phyloP scores from a whole-genome alignment of 2,888 invertebrate genomes.

The Morpho deidamia region DNA sequence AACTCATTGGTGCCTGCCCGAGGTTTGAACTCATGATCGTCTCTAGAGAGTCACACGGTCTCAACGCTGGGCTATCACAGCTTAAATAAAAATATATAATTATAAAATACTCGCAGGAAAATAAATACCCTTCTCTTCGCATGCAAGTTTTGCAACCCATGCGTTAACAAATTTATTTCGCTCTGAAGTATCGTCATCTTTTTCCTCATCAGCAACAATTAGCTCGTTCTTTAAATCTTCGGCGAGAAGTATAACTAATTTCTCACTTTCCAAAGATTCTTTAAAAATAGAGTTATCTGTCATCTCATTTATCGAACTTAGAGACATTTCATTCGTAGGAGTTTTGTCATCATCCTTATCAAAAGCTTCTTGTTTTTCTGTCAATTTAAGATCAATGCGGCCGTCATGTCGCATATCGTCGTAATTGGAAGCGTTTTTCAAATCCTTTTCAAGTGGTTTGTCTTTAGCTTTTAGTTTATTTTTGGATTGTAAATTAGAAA shows the following conservation, averaged over 20 bases:
- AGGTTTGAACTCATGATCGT: no score
- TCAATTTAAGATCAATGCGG: slow-evolving; percentile 41
- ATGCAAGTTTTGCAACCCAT: slow-evolving; percentile 65
- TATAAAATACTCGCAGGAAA: background rate
- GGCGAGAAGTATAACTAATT: slow-evolving; percentile 59
- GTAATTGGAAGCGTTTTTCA: slow-evolving; percentile 61
- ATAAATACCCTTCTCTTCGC: slow-evolving; percentile 65
- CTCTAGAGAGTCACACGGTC: no score
- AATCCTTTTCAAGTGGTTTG: slow-evolving; percentile 53
- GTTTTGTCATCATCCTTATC: slow-evolving; percentile 67
- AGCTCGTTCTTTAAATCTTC: slow-evolving; percentile 73
- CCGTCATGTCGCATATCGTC: slow-evolving; percentile 51
- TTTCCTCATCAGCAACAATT: slow-evolving; percentile 71
- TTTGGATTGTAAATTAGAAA: slow-evolving; percentile 47
- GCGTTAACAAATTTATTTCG: slow-evolving; percentile 72
- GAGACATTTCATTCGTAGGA: slow-evolving; percentile 70
- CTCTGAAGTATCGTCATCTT: slow-evolving; percentile 72
- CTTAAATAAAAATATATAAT: background rate
- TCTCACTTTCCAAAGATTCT: slow-evolving; percentile 72
- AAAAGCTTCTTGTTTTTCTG: slow-evolving; percentile 46
- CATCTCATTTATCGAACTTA: slow-evolving; percentile 69
- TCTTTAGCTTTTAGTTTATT: slow-evolving; percentile 52
- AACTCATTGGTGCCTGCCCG: no score
- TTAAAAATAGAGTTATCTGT: slow-evolving; percentile 69
- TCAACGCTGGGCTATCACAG: no score